These are phyloP conservation scores for Cassiopea xamachana DNA, from an alignment of 30 jellyfish, hydroid and myxozoan species.

Conservation along the genomic window DNA sequence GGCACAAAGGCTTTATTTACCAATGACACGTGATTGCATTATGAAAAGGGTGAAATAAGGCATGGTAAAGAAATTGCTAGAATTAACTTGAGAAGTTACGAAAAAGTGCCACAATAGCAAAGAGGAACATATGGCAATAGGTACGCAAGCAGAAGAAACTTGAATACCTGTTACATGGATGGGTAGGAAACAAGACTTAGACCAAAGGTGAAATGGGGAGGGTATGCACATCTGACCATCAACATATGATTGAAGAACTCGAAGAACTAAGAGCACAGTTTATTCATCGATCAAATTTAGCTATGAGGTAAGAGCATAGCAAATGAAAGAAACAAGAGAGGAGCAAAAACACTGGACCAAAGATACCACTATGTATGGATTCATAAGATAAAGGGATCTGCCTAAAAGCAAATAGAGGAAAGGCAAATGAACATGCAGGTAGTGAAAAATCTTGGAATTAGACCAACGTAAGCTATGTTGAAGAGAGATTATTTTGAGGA, in stretches of 20 bases:
- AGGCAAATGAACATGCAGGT: not conserved
- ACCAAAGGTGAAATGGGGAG: not conserved
- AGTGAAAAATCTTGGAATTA: not conserved
- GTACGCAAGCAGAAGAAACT: not conserved
- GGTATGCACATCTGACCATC: not conserved
- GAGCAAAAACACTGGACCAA: not conserved
- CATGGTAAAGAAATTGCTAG: not conserved
- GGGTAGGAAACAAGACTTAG: not conserved
- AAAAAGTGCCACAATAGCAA: not conserved
- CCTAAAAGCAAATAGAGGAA: not conserved
- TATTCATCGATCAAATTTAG: not conserved
- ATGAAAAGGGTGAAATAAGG: not conserved
- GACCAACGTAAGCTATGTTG: not conserved
- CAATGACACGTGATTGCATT: not conserved
- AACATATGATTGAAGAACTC: not conserved
- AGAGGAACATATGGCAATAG: not conserved
- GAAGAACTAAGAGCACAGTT: not conserved
- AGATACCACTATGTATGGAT: not conserved
- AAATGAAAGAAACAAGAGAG: not conserved
- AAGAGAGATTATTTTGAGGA: not conserved
- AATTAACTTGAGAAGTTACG: not conserved
- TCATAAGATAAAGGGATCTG: not conserved
- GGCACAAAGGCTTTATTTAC: not conserved
- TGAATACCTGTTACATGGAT: not conserved
- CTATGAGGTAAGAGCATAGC: not conserved